phyloP scores from a whole-genome alignment of 2,113 vertebrate species.

The Setophaga coronata region DNA sequence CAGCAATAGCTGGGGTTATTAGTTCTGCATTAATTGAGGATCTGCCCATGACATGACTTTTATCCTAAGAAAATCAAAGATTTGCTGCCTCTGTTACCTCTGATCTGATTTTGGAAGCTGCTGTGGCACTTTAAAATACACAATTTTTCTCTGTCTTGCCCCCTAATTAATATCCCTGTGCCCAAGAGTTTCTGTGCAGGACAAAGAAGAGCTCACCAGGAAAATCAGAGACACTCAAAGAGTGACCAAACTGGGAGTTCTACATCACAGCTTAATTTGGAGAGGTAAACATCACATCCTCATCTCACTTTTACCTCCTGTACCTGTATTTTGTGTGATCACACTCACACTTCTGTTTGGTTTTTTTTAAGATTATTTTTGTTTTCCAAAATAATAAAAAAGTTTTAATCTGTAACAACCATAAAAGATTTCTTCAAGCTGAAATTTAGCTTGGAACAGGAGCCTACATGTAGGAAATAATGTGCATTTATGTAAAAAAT shows the following conservation, averaged over 20 bases:
- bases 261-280: background rate
- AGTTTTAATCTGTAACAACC: background rate
- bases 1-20: background rate
- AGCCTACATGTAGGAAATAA: background rate
- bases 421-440: background rate
- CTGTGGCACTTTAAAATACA: background rate
- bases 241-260: background rate
- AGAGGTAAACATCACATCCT: background rate
- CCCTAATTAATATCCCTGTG: background rate
- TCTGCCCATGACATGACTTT: background rate
- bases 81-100: background rate
- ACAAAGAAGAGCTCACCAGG: background rate
- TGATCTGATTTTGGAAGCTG: background rate
- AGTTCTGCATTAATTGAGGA: background rate
- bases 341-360: too few relatives aligned
- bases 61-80: background rate
- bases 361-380: background rate
- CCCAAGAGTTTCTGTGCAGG: background rate
- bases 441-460: background rate
- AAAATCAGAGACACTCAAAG: background rate
- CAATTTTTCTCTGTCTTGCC: background rate
- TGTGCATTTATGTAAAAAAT: background rate
- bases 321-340: fast-evolving
- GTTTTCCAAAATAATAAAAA: background rate
- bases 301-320: background rate